Conservation (phyloP, 92 coral and sea anemone species). For the Micromussa lordhowensis region DNA sequence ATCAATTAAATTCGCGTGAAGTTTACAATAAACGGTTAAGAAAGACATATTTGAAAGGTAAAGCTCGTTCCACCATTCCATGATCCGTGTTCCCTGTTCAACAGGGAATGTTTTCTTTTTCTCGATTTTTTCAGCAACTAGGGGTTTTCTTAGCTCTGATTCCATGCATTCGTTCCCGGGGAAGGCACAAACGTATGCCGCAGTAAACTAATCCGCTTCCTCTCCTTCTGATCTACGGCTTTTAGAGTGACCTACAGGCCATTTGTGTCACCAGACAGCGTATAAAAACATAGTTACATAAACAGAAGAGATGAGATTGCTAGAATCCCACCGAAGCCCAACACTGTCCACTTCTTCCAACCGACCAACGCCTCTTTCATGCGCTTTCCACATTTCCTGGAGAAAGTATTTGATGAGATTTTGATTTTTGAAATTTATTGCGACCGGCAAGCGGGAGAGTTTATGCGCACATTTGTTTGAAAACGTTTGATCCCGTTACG, state of each 20-base stretch:
- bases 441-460: background rate
- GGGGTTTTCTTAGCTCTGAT: background rate
- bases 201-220: background rate
- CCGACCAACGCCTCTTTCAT: background rate
- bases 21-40: background rate
- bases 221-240: background rate
- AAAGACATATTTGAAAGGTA: background rate
- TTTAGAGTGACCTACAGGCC: background rate
- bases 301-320: background rate
- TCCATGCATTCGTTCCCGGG: too few relatives aligned
- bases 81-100: background rate
- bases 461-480: background rate
- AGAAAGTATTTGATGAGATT: background rate
- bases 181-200: background rate
- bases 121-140: background rate
- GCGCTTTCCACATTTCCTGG: background rate
- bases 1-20: background rate
- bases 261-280: slow-evolving; percentile 3
- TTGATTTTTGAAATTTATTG: background rate
- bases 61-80: background rate
- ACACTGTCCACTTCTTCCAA: background rate
- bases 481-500: background rate
- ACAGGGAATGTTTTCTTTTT: background rate
- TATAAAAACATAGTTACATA: background rate
- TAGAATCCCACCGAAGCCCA: background rate